Percentiles rank a stretch among this genome's conserved stretches.
Evolutionary conservation across 2,888 invertebrate species (phyloP).

Genomic region (Cyaniris semiargus): DNA sequence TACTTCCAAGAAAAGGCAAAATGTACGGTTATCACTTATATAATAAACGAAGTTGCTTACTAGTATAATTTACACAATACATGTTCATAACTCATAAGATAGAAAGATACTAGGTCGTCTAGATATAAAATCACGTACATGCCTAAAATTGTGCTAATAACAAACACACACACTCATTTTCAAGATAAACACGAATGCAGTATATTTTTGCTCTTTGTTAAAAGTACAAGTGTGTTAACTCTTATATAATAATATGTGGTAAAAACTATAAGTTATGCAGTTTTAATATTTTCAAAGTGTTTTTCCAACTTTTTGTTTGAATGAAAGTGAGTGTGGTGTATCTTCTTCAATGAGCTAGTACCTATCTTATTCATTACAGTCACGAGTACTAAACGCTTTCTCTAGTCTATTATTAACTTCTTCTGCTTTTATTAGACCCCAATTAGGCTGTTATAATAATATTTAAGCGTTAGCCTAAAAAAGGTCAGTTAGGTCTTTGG

Average conservation of each 20-base stretch:
- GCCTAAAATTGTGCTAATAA: conserved; percentile 9
- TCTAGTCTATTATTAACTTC: too few relatives aligned
- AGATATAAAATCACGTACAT: neutral
- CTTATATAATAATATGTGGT: neutral
- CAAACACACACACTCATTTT: neutral
- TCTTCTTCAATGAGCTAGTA: too few relatives aligned
- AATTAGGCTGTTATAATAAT: too few relatives aligned
- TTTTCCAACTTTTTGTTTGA: neutral
- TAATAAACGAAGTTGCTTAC: neutral
- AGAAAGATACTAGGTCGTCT: neutral
- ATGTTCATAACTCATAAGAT: neutral
- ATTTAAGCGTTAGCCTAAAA: too few relatives aligned
- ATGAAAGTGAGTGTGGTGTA: neutral
- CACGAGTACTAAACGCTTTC: too few relatives aligned
- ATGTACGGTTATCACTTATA: too few relatives aligned
- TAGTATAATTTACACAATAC: neutral
- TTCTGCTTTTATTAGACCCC: too few relatives aligned
- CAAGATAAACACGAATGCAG: neutral
- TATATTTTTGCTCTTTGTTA: neutral
- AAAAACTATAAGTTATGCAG: neutral
- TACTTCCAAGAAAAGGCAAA: too few relatives aligned
- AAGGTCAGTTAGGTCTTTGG: too few relatives aligned
- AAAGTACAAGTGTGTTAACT: neutral
- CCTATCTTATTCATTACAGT: too few relatives aligned
- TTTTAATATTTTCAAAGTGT: neutral